Percentiles rank a stretch among this genome's conserved stretches.
Conservation (phyloP, 2,113 vertebrate genomes). For the Corydoras sp. region DNA sequence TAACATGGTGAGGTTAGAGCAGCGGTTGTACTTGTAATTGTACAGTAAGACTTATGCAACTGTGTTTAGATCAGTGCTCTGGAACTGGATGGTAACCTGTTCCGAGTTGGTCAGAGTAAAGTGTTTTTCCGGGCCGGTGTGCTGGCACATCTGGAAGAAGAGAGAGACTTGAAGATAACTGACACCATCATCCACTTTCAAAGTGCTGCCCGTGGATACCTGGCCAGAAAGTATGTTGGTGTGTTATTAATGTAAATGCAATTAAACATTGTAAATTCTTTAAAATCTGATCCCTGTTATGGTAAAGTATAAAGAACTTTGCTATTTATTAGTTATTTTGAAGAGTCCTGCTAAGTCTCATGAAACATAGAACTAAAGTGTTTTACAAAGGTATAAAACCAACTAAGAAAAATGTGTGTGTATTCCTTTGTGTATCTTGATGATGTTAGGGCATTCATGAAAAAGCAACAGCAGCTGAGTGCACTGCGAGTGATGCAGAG, state of each 20-base stretch:
- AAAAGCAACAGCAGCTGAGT: conserved; percentile 85
- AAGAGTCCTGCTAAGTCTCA: no score
- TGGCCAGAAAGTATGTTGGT: conserved; percentile 73
- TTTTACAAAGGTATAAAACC: no score
- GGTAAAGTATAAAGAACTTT: no score
- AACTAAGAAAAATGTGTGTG: no score
- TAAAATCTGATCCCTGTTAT: no score
- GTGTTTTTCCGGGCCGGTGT: conserved; percentile 89
- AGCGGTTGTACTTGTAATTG: not conserved
- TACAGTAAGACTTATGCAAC: not conserved
- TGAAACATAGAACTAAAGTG: no score
- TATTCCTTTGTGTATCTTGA: no score
- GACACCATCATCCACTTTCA: conserved; percentile 90
- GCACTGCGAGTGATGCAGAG: conserved; percentile 84
- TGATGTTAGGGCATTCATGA: conserved; percentile 70
- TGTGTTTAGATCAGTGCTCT: conserved; percentile 73
- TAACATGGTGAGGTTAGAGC: no score
- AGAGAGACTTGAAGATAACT: conserved; percentile 85
- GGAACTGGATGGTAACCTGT: conserved; percentile 82
- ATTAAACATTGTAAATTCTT: not conserved
- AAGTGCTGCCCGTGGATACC: conserved; percentile 77
- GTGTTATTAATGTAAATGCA: not conserved
- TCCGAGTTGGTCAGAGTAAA: conserved; percentile 86
- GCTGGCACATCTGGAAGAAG: conserved; percentile 83
- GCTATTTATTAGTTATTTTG: no score